Conservation (phyloP, 2,113 vertebrate genomes). For the Ginglymostoma cirratum region DNA sequence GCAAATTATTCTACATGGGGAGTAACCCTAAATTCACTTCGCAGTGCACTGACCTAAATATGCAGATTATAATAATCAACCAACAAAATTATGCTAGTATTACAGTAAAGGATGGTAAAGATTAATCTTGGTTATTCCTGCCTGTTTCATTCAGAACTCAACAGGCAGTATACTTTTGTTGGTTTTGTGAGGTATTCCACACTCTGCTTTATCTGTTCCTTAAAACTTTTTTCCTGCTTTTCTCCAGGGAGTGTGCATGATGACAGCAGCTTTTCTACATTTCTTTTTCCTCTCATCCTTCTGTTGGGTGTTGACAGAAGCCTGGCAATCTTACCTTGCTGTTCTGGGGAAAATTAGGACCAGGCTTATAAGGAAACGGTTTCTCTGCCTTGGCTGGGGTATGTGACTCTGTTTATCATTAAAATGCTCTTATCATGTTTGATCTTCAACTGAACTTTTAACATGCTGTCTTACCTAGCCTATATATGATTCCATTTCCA, state of each 20-base stretch:
- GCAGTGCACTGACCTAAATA: not conserved
- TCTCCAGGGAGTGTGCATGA: slow-evolving; percentile 79
- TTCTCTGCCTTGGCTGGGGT: slow-evolving; percentile 99
- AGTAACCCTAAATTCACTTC: not conserved
- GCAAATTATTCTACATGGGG: not conserved
- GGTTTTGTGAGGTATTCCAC: not conserved
- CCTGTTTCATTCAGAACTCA: not conserved
- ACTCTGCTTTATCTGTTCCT: not conserved
- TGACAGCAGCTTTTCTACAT: slow-evolving; percentile 94
- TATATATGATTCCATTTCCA: too few relatives aligned
- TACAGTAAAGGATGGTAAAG: not conserved
- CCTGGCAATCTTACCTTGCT: slow-evolving; percentile 98
- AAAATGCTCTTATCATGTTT: not conserved
- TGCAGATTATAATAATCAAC: not conserved
- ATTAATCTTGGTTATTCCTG: not conserved
- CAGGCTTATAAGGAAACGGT: slow-evolving; percentile 91
- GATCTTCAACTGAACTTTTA: not conserved
- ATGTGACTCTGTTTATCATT: slow-evolving; percentile 46
- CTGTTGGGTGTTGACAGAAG: slow-evolving; percentile 98
- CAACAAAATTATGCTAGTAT: not conserved
- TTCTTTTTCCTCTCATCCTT: slow-evolving; percentile 99
- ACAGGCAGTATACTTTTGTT: not conserved
- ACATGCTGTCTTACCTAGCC: not conserved
- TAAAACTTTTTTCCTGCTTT: slow-evolving; percentile 7
- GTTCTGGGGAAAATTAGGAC: slow-evolving; percentile 93